Percentiles rank a stretch among this genome's conserved stretches.
phyloP scores from a whole-genome alignment of 2,888 invertebrate species.

The Nasonia oneida region DNA sequence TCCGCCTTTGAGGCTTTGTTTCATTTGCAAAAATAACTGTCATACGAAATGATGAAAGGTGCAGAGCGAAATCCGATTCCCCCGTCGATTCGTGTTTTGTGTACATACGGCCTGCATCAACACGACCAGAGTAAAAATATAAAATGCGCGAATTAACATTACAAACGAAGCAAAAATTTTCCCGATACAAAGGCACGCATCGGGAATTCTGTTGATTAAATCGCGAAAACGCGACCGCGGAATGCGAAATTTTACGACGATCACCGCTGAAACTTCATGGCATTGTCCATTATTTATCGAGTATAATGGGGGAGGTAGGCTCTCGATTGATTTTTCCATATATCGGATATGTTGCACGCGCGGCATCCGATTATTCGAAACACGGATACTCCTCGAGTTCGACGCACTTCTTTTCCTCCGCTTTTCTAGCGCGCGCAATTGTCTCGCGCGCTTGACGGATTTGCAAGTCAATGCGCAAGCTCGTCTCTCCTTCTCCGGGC shows the following conservation, averaged over 20 bases:
- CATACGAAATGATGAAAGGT: background rate
- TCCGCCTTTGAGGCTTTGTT: background rate
- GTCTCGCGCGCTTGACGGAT: conserved; percentile 60
- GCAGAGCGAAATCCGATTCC: background rate
- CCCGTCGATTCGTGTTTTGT: conserved; percentile 1
- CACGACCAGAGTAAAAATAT: background rate
- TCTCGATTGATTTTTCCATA: conserved; percentile 42
- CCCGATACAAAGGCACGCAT: conserved; percentile 7
- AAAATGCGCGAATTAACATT: conserved; percentile 42
- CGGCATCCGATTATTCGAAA: conserved; percentile 49
- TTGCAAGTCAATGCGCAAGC: conserved; percentile 69
- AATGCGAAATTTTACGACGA: conserved; percentile 18
- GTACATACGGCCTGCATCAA: no score
- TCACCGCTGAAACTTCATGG: background rate
- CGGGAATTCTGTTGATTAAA: conserved; percentile 37
- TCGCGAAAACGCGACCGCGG: background rate
- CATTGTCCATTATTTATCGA: conserved; percentile 45
- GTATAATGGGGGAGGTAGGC: background rate
- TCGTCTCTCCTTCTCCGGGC: conserved; percentile 10
- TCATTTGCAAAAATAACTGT: conserved; percentile 5
- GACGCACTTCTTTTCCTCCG: conserved; percentile 37
- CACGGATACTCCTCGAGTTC: conserved; percentile 25
- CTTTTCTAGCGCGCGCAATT: conserved; percentile 49
- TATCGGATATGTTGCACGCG: conserved; percentile 24
- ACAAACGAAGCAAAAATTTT: conserved; percentile 38